Evolutionary conservation across 2,113 vertebrate genomes (phyloP).

Genomic region (Aldabrachelys gigantea): DNA sequence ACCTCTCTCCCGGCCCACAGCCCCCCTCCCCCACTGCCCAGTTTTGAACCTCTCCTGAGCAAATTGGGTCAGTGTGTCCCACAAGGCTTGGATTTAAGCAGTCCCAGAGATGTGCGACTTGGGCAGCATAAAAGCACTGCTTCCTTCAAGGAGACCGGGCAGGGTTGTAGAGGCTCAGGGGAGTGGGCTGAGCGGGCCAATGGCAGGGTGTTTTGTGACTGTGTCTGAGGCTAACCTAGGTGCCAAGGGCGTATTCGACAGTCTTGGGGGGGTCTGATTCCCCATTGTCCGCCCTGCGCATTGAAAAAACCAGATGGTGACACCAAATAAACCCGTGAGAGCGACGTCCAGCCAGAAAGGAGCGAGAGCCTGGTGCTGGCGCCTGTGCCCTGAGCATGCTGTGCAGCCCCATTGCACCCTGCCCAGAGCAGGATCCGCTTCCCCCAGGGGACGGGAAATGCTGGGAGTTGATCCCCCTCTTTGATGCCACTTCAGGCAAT

Average conservation of each 20-base stretch:
- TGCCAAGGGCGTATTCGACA: background rate
- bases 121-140: background rate
- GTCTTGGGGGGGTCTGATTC: background rate
- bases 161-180: background rate
- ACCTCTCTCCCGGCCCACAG: background rate
- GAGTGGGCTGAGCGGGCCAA: too few relatives aligned
- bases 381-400: background rate
- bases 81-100: background rate
- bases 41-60: background rate
- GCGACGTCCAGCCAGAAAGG: background rate
- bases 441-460: background rate
- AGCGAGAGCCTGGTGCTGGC: background rate
- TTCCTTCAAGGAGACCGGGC: background rate
- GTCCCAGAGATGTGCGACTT: background rate
- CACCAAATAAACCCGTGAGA: background rate
- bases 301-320: background rate
- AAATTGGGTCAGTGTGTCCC: background rate
- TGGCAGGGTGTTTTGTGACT: background rate
- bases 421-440: background rate
- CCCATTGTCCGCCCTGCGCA: background rate
- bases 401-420: background rate
- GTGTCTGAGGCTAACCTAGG: background rate
- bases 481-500: background rate
- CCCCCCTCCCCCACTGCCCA: background rate
- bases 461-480: background rate